Conservation (phyloP, 1,140 invertebrate species). For the Drosophila mayri region DNA sequence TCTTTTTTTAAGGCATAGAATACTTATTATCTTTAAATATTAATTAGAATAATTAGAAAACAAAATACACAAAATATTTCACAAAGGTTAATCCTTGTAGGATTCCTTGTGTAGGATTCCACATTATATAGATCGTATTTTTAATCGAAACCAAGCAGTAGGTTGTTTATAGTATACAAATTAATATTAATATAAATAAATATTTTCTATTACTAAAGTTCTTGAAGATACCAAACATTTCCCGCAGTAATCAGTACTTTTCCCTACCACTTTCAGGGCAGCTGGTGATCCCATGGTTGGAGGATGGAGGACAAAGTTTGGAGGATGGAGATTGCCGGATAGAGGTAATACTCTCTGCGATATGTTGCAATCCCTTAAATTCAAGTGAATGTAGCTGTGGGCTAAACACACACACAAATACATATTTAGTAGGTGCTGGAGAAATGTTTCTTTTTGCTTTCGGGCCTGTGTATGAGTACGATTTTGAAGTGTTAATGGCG, state of each 20-base stretch:
- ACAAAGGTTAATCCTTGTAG: too few species aligned
- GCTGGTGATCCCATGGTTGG: not conserved
- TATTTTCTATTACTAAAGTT: too few species aligned
- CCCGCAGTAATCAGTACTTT: not conserved
- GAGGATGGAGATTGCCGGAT: not conserved
- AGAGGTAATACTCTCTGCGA: not conserved
- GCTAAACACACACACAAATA: constrained; percentile 9
- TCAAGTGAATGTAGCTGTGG: constrained; percentile 6
- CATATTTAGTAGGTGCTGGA: constrained; percentile 3
- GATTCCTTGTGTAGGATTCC: too few species aligned
- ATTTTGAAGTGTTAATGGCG: constrained; percentile 77
- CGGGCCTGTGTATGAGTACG: constrained; percentile 47
- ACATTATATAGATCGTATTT: too few species aligned
- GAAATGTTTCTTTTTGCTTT: constrained; percentile 13
- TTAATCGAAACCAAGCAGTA: too few species aligned
- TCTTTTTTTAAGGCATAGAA: too few species aligned
- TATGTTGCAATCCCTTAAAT: constrained; percentile 9
- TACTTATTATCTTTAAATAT: too few species aligned
- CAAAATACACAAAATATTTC: too few species aligned
- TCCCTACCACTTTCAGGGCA: not conserved
- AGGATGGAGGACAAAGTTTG: not conserved
- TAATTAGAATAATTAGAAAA: too few species aligned
- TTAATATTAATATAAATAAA: too few species aligned
- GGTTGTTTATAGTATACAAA: too few species aligned
- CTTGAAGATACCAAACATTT: too few species aligned